Base-by-base conservation (phyloP, 1,140 invertebrate species). In the Teleogryllus occipitalis region DNA sequence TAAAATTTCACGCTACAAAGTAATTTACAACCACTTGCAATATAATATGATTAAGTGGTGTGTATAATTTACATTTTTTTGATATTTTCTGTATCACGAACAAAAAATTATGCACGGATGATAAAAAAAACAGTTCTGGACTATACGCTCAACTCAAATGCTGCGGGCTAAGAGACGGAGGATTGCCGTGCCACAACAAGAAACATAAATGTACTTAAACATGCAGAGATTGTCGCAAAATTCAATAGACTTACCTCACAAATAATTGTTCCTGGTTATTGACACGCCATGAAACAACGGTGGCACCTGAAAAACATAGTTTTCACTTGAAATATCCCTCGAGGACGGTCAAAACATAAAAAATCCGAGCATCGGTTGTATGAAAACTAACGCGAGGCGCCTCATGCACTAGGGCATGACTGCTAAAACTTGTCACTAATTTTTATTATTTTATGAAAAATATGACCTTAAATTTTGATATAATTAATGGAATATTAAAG, bases 261-360 rank as follows among this genome's bases (percentile, higher is more conserved):
- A 97, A 97, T 85, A 97, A 90, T 85, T 97, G 95, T 87, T 97
- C 95, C 87, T 97, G 95, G 88, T 97, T 97, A 86, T 97, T 96
- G 48, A 96, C 96, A 83, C 95, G 88, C 96, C 96, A 98, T 84
- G 96, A 97, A 82, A 97, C 95, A 78, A 97, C 93, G 79, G 96
- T 97, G 79, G 96, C 95, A 86, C 96, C 96, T 97, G 86, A 76
- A 90, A 90, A 83, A 82, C 15, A 81, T 46, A 75, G 48, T 49
- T 80, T 76, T 21, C 73, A 80, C 48, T 78, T 73, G 74, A 77
- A 79, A 54, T 49, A 80, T 49, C 75, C 74, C 76, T 75, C 75
- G 74, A 77, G 21, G 27, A 46, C 77, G 75, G 65, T 80, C 80
- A 79, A 81, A 76, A 79, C 74, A 80, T 78, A 74, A 76, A 79